Conservation (phyloP, 1,140 invertebrate genomes). For the Magallana angulata region DNA sequence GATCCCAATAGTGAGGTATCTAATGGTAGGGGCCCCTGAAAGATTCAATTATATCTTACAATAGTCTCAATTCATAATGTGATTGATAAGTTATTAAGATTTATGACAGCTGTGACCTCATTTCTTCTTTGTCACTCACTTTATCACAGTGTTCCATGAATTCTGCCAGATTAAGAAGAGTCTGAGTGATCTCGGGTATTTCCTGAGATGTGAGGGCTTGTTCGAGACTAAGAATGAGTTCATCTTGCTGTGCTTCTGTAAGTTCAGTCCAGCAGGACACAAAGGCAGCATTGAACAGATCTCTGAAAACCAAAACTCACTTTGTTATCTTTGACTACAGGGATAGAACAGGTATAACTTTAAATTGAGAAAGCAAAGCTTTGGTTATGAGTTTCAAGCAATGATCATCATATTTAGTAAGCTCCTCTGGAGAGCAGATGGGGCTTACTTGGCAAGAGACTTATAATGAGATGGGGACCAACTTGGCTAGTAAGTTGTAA, state of each 20-base stretch:
- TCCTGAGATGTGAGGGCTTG: constrained; percentile 95
- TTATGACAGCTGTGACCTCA: neutral
- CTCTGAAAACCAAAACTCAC: constrained; percentile 80
- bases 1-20: constrained; percentile 87
- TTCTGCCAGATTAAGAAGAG: constrained; percentile 97
- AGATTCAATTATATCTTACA: neutral
- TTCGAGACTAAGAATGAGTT: constrained; percentile 92
- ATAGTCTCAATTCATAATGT: too few species aligned
- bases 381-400: too few species aligned
- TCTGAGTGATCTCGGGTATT: constrained; percentile 97
- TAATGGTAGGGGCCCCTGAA: constrained; percentile 92
- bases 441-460: neutral
- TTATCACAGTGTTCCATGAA: constrained; percentile 99
- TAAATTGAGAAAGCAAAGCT: too few species aligned
- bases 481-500: constrained; percentile 35
- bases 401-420: too few species aligned
- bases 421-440: too few species aligned
- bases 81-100: too few species aligned
- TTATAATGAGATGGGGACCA: neutral
- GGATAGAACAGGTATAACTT: too few species aligned
- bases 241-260: constrained; percentile 88
- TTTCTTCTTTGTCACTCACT: constrained; percentile 80
- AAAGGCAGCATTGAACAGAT: constrained; percentile 99
- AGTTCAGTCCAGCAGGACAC: constrained; percentile 99
- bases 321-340: too few species aligned